Base-by-base conservation (phyloP, 2,888 invertebrate genomes). In the Eupithecia dodoneata region DNA sequence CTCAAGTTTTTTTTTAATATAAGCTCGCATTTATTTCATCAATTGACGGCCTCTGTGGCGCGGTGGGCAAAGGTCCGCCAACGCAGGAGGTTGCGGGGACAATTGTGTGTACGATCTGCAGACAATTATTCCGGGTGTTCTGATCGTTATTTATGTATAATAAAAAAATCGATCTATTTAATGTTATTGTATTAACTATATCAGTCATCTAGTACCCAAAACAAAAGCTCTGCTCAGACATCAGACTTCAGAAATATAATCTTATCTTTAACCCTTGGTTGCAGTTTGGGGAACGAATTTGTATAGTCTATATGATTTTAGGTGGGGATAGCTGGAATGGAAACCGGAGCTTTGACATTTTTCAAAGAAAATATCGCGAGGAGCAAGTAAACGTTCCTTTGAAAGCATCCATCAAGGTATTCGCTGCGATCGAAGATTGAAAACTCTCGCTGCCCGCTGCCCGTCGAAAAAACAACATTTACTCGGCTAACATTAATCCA, bases 1-100 rank as follows among this genome's bases (percentile, higher is more conserved):
- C n/a, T 18, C 55, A 45, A 45, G 55, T 41, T 66, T 66, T 66
- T 66, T 65, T 42, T 41, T 66, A 66, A 42, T 66, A 42, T 42
- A 66, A 66, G 66, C 42, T 44, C 9, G 41, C 42, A 66, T 66
- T 42, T 15, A 42, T 30, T 30, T 30, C 1, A 1, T 30, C 30
- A 30, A 30, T 30, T 30, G 30, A 30, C 30, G 30, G 30, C 30
- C 30, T 30, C 1, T 30, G 30, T 30, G 30, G 30, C 30, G 30
- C 30, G 30, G 30, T 30, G 30, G 30, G 30, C 30, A 30, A 30
- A 30, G 30, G 30, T 30, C 30, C 30, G 30, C 30, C 30, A 30
- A 30, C 30, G 30, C 30, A 30, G 30, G 30, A 30, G 30, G 30
- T 30, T 30, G 30, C 30, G 30, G 30, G 30, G 30, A 30, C 30